A percentile compares a stretch with the other conserved stretches of the same genome.
Conservation (phyloP, 1,140 invertebrate genomes). For the Tribolium castaneum region DNA sequence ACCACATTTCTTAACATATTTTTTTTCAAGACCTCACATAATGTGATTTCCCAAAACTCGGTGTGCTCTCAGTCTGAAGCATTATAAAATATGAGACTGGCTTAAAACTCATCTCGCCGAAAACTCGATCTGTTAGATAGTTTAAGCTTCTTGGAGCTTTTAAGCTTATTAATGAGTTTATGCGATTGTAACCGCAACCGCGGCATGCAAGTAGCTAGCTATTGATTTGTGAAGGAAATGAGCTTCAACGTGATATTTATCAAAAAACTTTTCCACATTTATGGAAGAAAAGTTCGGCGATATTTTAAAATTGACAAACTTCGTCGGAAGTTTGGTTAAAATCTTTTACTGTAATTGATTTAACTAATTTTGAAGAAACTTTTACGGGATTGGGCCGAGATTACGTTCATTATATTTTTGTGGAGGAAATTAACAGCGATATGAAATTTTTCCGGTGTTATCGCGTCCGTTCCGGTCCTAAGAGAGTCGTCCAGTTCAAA, state of each 20-base stretch:
- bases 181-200: background rate
- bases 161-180: conserved; percentile 24
- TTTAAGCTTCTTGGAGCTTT: background rate
- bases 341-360: conserved; percentile 16
- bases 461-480: background rate
- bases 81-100: conserved; percentile 4
- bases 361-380: conserved; percentile 13
- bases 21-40: background rate
- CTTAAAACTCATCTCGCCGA: background rate
- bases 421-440: too few relatives aligned
- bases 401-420: conserved; percentile 4
- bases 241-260: conserved; percentile 4
- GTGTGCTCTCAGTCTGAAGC: background rate
- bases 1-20: background rate
- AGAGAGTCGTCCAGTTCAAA: background rate
- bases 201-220: background rate
- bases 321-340: background rate
- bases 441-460: too few relatives aligned
- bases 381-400: conserved; percentile 6
- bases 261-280: background rate
- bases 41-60: background rate
- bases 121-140: background rate
- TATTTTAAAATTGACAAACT: conserved; percentile 29
- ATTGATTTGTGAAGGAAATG: conserved; percentile 13
- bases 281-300: background rate